phyloP scores from a whole-genome alignment of 1,140 invertebrate species.

The Phenacoccus solenopsis region DNA sequence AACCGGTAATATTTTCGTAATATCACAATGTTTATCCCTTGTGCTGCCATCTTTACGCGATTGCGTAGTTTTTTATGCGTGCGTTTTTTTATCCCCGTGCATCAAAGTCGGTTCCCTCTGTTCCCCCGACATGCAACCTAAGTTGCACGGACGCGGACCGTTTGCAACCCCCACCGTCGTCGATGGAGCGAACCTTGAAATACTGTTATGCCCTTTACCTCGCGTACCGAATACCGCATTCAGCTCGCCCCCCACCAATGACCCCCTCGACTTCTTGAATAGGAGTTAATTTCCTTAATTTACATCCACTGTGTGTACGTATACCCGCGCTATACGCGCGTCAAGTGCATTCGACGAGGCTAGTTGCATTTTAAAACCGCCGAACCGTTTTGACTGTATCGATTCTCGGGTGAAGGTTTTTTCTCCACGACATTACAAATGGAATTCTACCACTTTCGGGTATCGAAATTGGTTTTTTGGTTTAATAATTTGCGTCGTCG shows the following conservation, averaged over 20 bases:
- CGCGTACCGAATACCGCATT: background rate
- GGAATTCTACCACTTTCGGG: too few relatives aligned
- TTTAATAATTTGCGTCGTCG: too few relatives aligned
- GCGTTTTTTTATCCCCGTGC: background rate
- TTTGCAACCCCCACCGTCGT: constrained; percentile 3
- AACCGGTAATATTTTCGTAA: background rate
- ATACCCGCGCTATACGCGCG: too few relatives aligned
- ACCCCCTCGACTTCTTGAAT: constrained; percentile 3
- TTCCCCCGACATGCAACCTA: constrained; percentile 6
- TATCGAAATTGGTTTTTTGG: too few relatives aligned
- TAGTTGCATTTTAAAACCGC: background rate
- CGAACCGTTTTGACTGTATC: background rate
- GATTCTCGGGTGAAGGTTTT: too few relatives aligned
- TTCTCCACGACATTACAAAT: background rate
- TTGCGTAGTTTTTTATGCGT: constrained; percentile 4
- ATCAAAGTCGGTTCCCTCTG: constrained; percentile 9
- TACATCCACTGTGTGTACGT: background rate
- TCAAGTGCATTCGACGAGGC: background rate
- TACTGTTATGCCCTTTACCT: constrained; percentile 5
- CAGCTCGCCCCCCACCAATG: background rate
- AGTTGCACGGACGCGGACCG: constrained; percentile 8
- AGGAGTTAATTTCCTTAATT: background rate
- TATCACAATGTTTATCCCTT: constrained; percentile 4
- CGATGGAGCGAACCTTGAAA: constrained; percentile 8
- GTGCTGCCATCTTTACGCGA: constrained; percentile 14